phyloP scores from a whole-genome alignment of 2,797 vertebrate genomes.

The Momotus momota region DNA sequence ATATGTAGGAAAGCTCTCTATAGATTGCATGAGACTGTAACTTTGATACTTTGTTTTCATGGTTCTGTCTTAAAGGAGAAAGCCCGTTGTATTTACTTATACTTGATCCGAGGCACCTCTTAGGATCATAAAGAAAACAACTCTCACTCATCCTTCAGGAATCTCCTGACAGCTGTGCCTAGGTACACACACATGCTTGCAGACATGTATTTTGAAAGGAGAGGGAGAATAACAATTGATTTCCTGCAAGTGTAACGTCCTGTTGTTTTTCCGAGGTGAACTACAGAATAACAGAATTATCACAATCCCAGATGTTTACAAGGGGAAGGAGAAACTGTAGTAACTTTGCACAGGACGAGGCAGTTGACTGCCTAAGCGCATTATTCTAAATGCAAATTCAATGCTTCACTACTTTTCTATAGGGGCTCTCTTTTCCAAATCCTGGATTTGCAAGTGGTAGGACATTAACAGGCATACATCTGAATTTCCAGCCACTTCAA shows the following conservation, averaged over 20 bases:
- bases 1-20: neutral
- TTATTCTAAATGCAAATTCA: neutral
- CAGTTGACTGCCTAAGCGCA: neutral
- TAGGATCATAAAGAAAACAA: neutral
- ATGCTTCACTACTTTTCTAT: neutral
- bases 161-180: neutral
- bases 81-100: neutral
- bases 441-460: neutral
- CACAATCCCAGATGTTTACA: conserved; percentile 45
- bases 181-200: neutral
- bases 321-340: neutral
- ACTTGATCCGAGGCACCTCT: neutral
- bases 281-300: neutral
- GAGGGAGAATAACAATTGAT: conserved; percentile 26
- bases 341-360: neutral
- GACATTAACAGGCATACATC: neutral
- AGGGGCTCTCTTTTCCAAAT: neutral
- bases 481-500: conserved; percentile 43
- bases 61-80: neutral
- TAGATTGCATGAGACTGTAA: fast-evolving
- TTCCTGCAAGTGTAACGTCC: conserved; percentile 22
- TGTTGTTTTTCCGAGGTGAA: conserved; percentile 32
- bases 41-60: neutral
- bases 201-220: neutral
- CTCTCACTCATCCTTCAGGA: neutral